Base-by-base conservation (phyloP, 2,797 vertebrate species). In the Garrulus glandarius region DNA sequence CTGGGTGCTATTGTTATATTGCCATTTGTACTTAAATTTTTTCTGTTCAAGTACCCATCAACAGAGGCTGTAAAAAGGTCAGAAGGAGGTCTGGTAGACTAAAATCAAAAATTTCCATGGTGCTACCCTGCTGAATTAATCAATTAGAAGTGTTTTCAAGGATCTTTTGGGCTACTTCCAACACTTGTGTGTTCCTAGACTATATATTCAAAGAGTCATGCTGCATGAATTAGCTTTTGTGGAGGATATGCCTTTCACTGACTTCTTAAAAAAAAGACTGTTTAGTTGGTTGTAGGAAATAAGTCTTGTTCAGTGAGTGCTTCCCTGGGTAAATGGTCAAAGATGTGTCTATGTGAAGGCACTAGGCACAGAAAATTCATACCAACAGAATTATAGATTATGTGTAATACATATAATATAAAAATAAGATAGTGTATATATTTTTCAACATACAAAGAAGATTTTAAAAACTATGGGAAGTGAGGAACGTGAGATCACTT, bases 101-200 rank as follows among this genome's bases (percentile, higher is more conserved):
- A 63, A 92, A 89, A 94, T 94, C 75, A 93, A 83, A 94, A 78
- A 95, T 94, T 95, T 92, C 57, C 87, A 75, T n/a, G 9, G 75
- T 68, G 71, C 49, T 57, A 50, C 49, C 64, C 71, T 68, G 46
- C 37, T 96, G 84, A 95, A 96, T 92, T 56, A 92, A 89, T 93
- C 78, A 89, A 87, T 93, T 90, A 76, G 67, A 89, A 92, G 56
- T 56, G 44, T 91, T 84, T 82, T 89, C 6, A 6, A 68, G 82
- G 53, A 60, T 91, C 91, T 77, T 91, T 83, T 94, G 75, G 96
- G 91, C 57, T 23, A 49, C n/a, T 92, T 95, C 27, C 71, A 92
- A 41, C 49, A 44, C 61, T 70, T 77, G 41, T 18, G 49, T 77
- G 52, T 91, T 93, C 70, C 71, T 82, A 52, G 46, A 64, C 64